These are phyloP conservation scores for Sphenodon punctatus DNA, from an alignment of 2,797 vertebrate species.

Conservation along the genomic window DNA sequence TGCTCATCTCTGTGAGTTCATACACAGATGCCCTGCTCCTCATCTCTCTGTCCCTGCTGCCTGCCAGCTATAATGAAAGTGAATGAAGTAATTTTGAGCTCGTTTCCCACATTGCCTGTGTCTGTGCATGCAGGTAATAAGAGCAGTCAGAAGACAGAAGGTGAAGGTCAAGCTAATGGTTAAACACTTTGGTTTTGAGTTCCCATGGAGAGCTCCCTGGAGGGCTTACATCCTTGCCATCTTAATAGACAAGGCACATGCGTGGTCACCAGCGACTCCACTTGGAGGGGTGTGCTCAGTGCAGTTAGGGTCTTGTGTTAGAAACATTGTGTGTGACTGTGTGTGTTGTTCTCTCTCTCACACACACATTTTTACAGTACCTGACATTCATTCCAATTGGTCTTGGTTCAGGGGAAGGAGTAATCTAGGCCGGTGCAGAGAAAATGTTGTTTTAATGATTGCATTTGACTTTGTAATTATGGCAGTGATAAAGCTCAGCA, in stretches of 20 bases:
- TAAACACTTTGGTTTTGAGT: neutral
- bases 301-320: fast-evolving
- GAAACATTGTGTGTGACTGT: neutral
- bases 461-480: constrained; percentile 95
- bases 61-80: constrained; percentile 48
- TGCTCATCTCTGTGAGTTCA: neutral
- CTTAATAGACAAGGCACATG: fast-evolving
- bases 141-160: constrained; percentile 37
- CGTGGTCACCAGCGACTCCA: neutral
- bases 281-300: fast-evolving
- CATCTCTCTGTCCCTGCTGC: fast-evolving
- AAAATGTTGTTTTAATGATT: constrained; percentile 77
- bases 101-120: constrained; percentile 22
- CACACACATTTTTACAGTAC: neutral
- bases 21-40: neutral
- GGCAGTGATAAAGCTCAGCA: constrained; percentile 83
- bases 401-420: constrained; percentile 20
- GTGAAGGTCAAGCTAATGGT: constrained; percentile 33
- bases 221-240: fast-evolving
- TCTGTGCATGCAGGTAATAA: neutral
- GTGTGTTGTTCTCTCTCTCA: neutral
- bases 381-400: neutral
- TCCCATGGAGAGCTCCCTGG: neutral
- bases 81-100: constrained; percentile 51
- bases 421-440: constrained; percentile 34